Evolutionary conservation across 1,140 invertebrate species (phyloP), one percentile per base, ranked within the genome.

Genomic region (Drosophila bifasciata): DNA sequence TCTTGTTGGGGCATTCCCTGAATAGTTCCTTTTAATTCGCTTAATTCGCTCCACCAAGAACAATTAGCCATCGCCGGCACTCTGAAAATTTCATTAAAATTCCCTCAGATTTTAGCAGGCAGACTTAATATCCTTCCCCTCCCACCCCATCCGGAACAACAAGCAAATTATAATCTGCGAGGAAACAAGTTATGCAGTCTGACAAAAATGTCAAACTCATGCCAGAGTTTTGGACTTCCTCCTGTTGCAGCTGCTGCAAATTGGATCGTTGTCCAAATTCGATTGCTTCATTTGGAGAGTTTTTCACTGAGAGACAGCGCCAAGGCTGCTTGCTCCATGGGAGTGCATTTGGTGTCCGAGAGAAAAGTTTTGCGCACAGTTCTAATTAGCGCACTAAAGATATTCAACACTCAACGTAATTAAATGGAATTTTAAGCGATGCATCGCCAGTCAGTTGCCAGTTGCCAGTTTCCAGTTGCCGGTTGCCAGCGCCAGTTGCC

Each of bases 391-490:
- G 58, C 59, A 63, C 74, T 63, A 63, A 78, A 88, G 78, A 88
- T 76, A 86, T 86, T 86, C 78, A 88, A 88, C 83, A 81, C 83
- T 83, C 83, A 68, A 52, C 83, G 78, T 88, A 86, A 86, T 86
- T 86, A 88, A 86, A 86, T 86, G 78, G 83, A 86, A 88, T 88
- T 88, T 88, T 81, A 86, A 88, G 67, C 78, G 83, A 70, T 79
- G 76, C 80, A 79, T 78, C 50, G 32, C 11, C 43, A 61, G 61
- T 57, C 28, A 25, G 21, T 44, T 36, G 17, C 43, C 56, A 58
- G 56, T 43, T 15, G 13, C 32, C 11, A 9, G 55, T 57, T 48
- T 43, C 36, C 16, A 21, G 59, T 41, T 67, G 75, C 62, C 57
- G n/a, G n/a, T n/a, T 43, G 25, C 59, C 39, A 1, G 13, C 19